These are phyloP conservation scores for Ahaetulla prasina DNA, from an alignment of 2,113 vertebrate species.

Conservation along the genomic window DNA sequence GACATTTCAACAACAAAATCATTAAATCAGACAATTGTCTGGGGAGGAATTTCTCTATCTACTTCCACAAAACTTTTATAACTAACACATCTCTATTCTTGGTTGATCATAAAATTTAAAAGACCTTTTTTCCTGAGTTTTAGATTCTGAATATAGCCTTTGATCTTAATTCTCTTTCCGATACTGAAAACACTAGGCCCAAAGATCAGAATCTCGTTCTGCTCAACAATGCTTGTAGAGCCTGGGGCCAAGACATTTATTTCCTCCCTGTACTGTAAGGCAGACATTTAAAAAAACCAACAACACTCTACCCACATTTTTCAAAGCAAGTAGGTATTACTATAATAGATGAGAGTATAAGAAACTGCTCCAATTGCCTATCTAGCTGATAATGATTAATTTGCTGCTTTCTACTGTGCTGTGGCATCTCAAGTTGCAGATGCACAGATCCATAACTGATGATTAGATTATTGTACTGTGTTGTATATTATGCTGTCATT, in stretches of 20 bases:
- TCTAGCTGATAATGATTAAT: background rate
- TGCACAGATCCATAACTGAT: background rate
- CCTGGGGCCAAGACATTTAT: background rate
- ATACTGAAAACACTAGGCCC: background rate
- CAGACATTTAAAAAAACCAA: background rate
- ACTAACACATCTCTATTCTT: background rate
- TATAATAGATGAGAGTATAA: background rate
- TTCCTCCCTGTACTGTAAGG: background rate
- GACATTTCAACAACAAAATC: conserved; percentile 38
- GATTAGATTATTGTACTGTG: background rate
- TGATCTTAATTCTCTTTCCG: background rate
- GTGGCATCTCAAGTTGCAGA: background rate
- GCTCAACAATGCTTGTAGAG: background rate
- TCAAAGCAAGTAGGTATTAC: background rate
- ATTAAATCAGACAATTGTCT: background rate
- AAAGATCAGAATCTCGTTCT: background rate
- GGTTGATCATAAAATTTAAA: background rate
- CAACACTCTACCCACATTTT: background rate
- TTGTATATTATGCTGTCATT: background rate
- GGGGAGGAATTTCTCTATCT: background rate
- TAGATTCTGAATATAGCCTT: background rate
- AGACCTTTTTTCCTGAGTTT: background rate
- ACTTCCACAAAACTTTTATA: background rate
- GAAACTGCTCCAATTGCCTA: background rate
- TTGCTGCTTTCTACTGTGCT: background rate